Conservation (phyloP, 2,797 vertebrate genomes). For the Girardinus metallicus region DNA sequence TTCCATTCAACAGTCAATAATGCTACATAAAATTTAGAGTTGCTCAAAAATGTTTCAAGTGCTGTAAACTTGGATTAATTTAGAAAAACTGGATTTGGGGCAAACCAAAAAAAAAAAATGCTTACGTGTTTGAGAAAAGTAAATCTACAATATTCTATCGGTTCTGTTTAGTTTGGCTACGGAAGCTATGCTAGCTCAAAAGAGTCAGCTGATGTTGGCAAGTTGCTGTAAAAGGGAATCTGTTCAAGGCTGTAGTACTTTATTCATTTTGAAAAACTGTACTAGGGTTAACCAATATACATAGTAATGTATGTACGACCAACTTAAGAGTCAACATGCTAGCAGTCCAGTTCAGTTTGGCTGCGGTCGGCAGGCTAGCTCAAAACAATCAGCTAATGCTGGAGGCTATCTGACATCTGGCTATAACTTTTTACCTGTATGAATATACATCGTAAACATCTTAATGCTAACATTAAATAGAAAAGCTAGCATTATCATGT, state of each 20-base stretch:
- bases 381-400: neutral
- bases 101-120: neutral
- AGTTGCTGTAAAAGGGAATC: too few species aligned
- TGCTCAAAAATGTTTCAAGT: neutral
- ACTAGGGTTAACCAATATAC: too few species aligned
- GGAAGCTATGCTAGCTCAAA: neutral
- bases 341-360: too few species aligned
- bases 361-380: neutral
- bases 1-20: conserved; percentile 42
- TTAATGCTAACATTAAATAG: neutral
- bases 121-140: neutral
- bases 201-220: neutral
- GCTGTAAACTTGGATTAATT: neutral
- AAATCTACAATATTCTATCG: neutral
- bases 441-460: neutral
- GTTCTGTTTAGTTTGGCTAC: neutral
- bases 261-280: too few species aligned
- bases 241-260: too few species aligned
- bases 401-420: neutral
- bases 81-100: too few species aligned
- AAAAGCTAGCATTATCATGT: neutral
- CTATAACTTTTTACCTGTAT: neutral
- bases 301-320: too few species aligned
- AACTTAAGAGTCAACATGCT: too few species aligned
- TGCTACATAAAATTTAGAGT: conserved; percentile 12